Conservation (phyloP, 2,888 invertebrate species). For the Brachyptera putata region DNA sequence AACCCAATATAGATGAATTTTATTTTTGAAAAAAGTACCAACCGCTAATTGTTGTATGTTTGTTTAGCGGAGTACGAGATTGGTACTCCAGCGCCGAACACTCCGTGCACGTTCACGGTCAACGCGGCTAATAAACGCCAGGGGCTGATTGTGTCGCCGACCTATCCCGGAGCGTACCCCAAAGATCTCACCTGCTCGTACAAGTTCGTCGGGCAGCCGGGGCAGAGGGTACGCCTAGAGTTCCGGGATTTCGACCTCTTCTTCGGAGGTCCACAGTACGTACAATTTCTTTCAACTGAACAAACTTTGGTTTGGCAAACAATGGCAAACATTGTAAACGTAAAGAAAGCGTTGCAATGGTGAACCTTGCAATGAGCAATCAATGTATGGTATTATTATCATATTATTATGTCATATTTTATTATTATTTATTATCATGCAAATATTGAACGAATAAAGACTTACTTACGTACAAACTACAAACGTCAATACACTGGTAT, state of each 20-base stretch:
- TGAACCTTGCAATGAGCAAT: too few relatives aligned
- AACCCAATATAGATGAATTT: too few relatives aligned
- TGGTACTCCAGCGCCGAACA: constrained; percentile 81
- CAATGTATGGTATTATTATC: too few relatives aligned
- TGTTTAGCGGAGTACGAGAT: constrained; percentile 82
- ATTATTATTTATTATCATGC: too few relatives aligned
- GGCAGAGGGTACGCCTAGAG: constrained; percentile 89
- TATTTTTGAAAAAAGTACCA: too few relatives aligned
- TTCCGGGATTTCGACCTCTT: constrained; percentile 98
- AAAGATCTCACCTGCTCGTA: constrained; percentile 92
- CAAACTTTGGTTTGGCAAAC: too few relatives aligned
- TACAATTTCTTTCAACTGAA: constrained; percentile 38
- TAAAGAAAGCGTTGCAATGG: too few relatives aligned
- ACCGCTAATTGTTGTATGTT: not conserved
- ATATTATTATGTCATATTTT: too few relatives aligned
- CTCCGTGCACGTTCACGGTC: constrained; percentile 84
- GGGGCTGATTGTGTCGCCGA: constrained; percentile 90
- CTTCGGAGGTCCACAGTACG: constrained; percentile 98
- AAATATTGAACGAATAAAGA: too few relatives aligned
- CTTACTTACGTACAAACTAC: too few relatives aligned
- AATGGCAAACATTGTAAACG: too few relatives aligned
- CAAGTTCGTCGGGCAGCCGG: constrained; percentile 83
- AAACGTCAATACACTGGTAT: too few relatives aligned
- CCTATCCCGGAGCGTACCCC: constrained; percentile 98
- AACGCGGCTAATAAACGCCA: constrained; percentile 66